These are phyloP conservation scores for Typhlichthys eigenmanni DNA, from an alignment of 2,797 vertebrate genomes.

Conservation along the genomic window DNA sequence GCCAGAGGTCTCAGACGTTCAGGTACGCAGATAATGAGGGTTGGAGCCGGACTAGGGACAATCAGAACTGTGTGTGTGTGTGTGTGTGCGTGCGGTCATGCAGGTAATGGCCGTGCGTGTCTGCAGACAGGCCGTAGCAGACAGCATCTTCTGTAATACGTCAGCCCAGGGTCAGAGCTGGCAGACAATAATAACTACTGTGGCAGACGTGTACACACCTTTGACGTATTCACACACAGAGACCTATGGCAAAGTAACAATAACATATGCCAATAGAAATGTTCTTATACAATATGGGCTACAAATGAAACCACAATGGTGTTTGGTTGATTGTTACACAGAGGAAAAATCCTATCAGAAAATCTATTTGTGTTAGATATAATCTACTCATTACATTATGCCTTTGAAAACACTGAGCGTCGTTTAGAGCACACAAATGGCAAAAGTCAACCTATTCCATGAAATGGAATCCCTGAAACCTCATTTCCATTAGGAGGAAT, in stretches of 20 bases:
- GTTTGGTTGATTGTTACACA: not conserved
- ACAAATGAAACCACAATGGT: not conserved
- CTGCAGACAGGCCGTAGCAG: conserved; percentile 13
- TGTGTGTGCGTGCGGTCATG: conserved; percentile 39
- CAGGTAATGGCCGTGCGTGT: conserved; percentile 16
- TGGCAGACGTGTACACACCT: conserved; percentile 12
- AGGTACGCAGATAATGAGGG: conserved; percentile 70
- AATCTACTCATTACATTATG: conserved; percentile 2
- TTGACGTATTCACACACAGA: conserved; percentile 15
- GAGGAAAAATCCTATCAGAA: not conserved
- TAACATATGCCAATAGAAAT: not conserved
- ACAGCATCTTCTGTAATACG: conserved; percentile 10
- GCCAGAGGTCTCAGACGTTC: conserved; percentile 68
- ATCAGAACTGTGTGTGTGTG: conserved; percentile 48
- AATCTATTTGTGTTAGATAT: not conserved
- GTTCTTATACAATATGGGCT: not conserved
- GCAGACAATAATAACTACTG: conserved; percentile 28
- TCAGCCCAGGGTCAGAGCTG: conserved; percentile 29
- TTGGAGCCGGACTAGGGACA: conserved; percentile 62
- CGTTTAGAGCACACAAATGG: conserved; percentile 9
- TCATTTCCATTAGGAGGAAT: conserved; percentile 45
- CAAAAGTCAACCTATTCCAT: conserved; percentile 35
- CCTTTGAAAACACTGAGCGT: conserved; percentile 1
- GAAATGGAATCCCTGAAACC: conserved; percentile 22
- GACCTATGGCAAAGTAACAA: not conserved